These are phyloP conservation scores for Pipistrellus pygmaeus DNA, from an alignment of 2,797 vertebrate genomes.

Conservation along the genomic window DNA sequence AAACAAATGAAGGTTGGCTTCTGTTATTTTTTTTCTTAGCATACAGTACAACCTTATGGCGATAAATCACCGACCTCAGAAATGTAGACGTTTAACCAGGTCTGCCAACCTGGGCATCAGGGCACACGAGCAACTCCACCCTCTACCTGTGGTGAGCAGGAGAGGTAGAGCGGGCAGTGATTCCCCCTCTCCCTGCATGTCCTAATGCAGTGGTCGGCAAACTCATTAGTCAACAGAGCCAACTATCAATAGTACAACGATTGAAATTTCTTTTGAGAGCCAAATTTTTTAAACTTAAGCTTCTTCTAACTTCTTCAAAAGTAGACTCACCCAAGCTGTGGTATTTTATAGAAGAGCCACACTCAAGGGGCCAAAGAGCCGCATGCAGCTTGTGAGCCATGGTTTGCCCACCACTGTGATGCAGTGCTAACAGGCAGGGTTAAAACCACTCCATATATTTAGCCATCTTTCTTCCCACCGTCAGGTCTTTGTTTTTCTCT, in stretches of 20 bases:
- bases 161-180: not conserved
- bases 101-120: not conserved
- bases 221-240: too few relatives aligned
- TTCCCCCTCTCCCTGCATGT: not conserved
- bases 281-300: too few relatives aligned
- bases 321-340: too few relatives aligned
- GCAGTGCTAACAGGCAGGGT: not conserved
- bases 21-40: not conserved
- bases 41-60: not conserved
- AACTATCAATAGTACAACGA: too few relatives aligned
- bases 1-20: not conserved
- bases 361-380: too few relatives aligned
- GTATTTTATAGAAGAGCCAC: too few relatives aligned
- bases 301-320: too few relatives aligned
- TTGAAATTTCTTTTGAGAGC: too few relatives aligned
- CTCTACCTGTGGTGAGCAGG: not conserved
- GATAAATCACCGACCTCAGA: not conserved
- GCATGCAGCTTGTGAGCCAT: too few relatives aligned
- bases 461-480: not conserved
- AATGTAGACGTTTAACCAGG: not conserved
- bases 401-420: too few relatives aligned
- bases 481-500: not conserved
- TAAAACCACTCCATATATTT: not conserved
- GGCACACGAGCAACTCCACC: not conserved
- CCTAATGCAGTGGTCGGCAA: too few relatives aligned